Evolutionary conservation across 2,113 vertebrate genomes (phyloP).

Genomic region (Microcebus griseorufus): DNA sequence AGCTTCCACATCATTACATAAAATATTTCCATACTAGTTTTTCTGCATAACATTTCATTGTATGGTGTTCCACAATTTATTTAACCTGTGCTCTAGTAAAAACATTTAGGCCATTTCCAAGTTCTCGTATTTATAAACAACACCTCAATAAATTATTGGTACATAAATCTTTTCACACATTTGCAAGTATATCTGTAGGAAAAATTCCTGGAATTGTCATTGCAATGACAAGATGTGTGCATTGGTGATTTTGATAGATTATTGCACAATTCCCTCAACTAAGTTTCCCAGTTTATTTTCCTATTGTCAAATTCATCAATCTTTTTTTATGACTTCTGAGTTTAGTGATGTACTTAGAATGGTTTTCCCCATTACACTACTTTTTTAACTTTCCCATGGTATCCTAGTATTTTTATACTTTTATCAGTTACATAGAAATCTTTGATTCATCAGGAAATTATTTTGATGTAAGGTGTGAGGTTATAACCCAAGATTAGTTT

Average conservation of each 20-base stretch:
- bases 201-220: background rate
- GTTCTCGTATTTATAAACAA: background rate
- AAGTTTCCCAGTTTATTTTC: background rate
- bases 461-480: background rate
- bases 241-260: background rate
- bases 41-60: background rate
- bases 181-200: background rate
- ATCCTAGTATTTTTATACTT: background rate
- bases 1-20: background rate
- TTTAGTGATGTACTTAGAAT: background rate
- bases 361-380: background rate
- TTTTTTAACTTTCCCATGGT: background rate
- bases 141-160: background rate
- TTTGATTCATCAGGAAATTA: background rate
- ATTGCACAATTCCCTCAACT: background rate
- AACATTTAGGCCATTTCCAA: background rate
- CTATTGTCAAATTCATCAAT: background rate
- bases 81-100: background rate
- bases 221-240: background rate
- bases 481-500: background rate
- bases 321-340: background rate
- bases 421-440: background rate
- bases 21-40: background rate
- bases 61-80: background rate
- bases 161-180: background rate